phyloP scores from a whole-genome alignment of 2,888 invertebrate genomes.

The Hoplodrina blanda region DNA sequence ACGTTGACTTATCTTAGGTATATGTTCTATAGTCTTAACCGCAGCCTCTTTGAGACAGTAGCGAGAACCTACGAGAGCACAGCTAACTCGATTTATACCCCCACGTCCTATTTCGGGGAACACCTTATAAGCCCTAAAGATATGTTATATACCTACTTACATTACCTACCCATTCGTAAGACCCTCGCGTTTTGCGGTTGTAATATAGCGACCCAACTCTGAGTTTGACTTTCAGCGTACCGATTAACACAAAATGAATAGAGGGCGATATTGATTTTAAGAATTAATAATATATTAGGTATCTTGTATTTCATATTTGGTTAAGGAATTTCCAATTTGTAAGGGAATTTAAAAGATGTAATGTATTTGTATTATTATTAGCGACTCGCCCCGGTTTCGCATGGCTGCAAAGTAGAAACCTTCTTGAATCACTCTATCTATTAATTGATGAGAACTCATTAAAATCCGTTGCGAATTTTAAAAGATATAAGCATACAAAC shows the following conservation, averaged over 20 bases:
- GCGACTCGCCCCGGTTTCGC: no score
- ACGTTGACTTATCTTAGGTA: no score
- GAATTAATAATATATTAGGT: conserved; percentile 2
- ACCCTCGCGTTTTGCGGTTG: conserved; percentile 33
- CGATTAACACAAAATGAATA: not conserved
- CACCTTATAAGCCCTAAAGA: not conserved
- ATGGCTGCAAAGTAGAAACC: no score
- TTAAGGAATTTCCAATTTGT: conserved; percentile 19
- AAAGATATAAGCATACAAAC: no score
- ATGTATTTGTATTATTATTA: no score
- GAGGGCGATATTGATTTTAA: conserved; percentile 12
- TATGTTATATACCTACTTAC: not conserved
- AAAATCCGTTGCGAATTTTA: no score
- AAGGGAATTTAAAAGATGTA: not conserved
- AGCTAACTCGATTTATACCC: conserved; percentile 25
- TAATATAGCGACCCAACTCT: conserved; percentile 4
- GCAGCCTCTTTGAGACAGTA: conserved; percentile 5
- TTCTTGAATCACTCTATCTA: no score
- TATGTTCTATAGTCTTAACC: not conserved
- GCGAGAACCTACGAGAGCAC: conserved; percentile 6
- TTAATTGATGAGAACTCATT: no score
- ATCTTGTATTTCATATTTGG: not conserved
- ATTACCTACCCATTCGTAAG: not conserved
- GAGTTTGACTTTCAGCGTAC: conserved; percentile 8
- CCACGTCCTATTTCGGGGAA: conserved; percentile 6